phyloP scores from a whole-genome alignment of 2,113 vertebrate genomes.

The Pterocles orientalis region DNA sequence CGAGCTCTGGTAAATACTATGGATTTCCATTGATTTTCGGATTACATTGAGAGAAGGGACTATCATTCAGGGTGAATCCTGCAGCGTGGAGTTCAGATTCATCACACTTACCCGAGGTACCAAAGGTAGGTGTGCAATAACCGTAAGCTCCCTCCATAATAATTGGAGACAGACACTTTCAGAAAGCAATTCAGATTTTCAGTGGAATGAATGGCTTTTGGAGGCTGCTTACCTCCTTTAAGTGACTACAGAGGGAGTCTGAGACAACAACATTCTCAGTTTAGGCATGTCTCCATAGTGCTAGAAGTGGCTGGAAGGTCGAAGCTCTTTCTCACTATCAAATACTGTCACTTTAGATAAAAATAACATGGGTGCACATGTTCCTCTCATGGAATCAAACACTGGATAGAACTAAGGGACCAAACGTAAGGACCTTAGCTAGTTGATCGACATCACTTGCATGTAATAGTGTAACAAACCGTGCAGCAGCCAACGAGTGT shows the following conservation, averaged over 20 bases:
- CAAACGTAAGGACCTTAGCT: not conserved
- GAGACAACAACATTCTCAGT: not conserved
- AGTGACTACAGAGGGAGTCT: not conserved
- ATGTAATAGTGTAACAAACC: not conserved
- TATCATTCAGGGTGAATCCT: not conserved
- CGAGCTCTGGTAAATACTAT: not conserved
- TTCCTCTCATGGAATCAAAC: not conserved
- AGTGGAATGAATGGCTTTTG: not conserved
- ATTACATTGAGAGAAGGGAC: not conserved
- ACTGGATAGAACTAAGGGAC: not conserved
- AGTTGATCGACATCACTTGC: not conserved
- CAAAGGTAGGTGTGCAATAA: not conserved
- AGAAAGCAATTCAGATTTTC: not conserved
- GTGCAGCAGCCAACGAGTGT: not conserved
- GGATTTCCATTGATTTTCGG: not conserved
- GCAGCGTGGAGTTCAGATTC: not conserved
- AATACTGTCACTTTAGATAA: not conserved
- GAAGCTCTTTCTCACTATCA: not conserved
- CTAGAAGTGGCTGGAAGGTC: not conserved
- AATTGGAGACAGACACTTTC: not conserved
- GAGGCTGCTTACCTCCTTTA: not conserved
- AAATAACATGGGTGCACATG: not conserved
- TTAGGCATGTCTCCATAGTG: accelerated
- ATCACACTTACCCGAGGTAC: not conserved
- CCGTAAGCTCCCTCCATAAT: not conserved